Evolutionary conservation across 1,140 invertebrate species (phyloP).

Genomic region (Catajapyx aquilonaris): DNA sequence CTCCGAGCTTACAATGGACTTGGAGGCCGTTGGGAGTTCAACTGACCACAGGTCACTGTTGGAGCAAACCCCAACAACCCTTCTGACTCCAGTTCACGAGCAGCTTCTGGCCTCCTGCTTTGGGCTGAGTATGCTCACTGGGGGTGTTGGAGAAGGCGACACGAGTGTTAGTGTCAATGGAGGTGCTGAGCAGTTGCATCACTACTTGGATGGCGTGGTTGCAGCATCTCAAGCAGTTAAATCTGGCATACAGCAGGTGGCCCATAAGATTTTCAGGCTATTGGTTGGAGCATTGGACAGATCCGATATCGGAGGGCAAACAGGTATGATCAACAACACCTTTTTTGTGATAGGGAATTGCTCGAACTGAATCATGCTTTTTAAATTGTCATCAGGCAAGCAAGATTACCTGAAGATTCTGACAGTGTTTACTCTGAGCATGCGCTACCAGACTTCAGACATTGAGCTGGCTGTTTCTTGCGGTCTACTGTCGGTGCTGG

Average conservation of each 20-base stretch:
- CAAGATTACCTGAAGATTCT: slow-evolving; percentile 23
- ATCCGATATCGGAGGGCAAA: neutral
- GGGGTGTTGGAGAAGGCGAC: slow-evolving; percentile 14
- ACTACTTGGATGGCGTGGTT: slow-evolving; percentile 27
- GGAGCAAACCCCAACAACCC: too few species aligned
- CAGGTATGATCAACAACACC: too few species aligned
- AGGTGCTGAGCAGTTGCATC: slow-evolving; percentile 23
- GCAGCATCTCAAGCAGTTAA: slow-evolving; percentile 20
- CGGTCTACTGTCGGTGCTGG: slow-evolving; percentile 28
- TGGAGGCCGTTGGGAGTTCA: too few species aligned
- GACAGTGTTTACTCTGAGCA: slow-evolving; percentile 32
- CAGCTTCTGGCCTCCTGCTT: slow-evolving; percentile 36
- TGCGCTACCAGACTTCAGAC: slow-evolving; percentile 31
- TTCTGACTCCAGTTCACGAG: slow-evolving; percentile 26
- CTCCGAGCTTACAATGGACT: too few species aligned
- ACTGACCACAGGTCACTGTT: too few species aligned
- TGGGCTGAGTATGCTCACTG: slow-evolving; percentile 24
- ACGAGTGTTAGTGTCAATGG: too few species aligned
- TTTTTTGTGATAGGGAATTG: too few species aligned
- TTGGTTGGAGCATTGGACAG: slow-evolving; percentile 16
- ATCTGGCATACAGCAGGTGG: slow-evolving; percentile 19
- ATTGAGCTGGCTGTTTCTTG: slow-evolving; percentile 32
- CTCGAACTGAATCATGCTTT: slow-evolving; percentile 1
- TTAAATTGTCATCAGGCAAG: slow-evolving; percentile 14
- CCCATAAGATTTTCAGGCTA: slow-evolving; percentile 23